Evolutionary conservation across 2,113 vertebrate species (phyloP).

Genomic region (Grammomys surdaster): DNA sequence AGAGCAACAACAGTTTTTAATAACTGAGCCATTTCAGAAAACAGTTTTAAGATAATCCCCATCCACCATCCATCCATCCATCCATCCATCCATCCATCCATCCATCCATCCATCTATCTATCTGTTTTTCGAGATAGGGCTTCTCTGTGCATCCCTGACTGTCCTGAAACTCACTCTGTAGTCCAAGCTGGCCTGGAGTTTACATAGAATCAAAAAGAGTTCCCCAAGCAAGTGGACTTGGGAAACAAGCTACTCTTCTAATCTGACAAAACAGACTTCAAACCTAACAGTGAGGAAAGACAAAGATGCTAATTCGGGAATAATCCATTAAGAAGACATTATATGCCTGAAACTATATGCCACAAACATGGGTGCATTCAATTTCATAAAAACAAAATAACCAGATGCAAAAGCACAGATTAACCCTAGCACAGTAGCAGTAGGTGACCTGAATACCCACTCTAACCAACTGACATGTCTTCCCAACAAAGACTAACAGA

Average conservation of each 20-base stretch:
- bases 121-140: too few relatives aligned
- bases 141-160: too few relatives aligned
- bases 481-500: background rate
- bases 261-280: too few relatives aligned
- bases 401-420: background rate
- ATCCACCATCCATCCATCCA: too few relatives aligned
- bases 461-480: background rate
- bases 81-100: too few relatives aligned
- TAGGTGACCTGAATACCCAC: background rate
- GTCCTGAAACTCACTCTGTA: too few relatives aligned
- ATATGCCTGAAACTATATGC: background rate
- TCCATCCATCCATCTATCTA: too few relatives aligned
- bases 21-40: background rate
- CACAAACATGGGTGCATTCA: background rate
- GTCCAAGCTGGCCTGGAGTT: too few relatives aligned
- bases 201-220: background rate
- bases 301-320: background rate
- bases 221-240: background rate
- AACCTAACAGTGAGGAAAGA: background rate
- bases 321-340: background rate
- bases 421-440: background rate
- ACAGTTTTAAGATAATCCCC: too few relatives aligned
- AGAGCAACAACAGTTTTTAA: background rate
- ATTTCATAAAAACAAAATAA: background rate
- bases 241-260: background rate